phyloP scores from a whole-genome alignment of 2,888 invertebrate species.

The Helleia helle region DNA sequence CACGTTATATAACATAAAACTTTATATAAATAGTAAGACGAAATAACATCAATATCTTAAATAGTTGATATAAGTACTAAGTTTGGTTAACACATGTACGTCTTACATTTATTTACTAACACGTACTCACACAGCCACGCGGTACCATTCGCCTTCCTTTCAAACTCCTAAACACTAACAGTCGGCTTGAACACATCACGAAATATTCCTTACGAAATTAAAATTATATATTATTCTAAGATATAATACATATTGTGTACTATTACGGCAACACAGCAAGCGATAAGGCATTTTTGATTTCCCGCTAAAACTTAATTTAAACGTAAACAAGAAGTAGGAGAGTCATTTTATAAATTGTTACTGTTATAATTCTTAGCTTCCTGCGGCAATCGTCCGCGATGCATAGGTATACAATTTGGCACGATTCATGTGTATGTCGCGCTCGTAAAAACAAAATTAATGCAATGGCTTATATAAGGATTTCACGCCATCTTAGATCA shows the following conservation, averaged over 20 bases:
- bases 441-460: no score
- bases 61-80: background rate
- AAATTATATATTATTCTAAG: background rate
- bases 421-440: no score
- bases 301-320: background rate
- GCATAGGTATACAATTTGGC: no score
- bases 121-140: background rate
- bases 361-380: no score
- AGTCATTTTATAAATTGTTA: no score
- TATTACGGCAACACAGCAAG: constrained; percentile 6
- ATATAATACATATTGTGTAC: no score
- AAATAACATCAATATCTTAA: background rate
- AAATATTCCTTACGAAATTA: constrained; percentile 4
- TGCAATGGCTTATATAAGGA: no score
- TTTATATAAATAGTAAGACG: no score
- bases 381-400: no score
- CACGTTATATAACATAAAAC: no score
- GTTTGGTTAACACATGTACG: background rate
- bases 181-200: constrained; percentile 22
- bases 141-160: constrained; percentile 4
- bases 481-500: no score
- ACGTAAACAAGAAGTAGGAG: no score
- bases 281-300: background rate
- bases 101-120: background rate
- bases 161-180: constrained; percentile 9